Evolutionary conservation across 2,888 invertebrate species (phyloP), one percentile per base, ranked within the genome.

Genomic region (Leptarthrus brevirostris): DNA sequence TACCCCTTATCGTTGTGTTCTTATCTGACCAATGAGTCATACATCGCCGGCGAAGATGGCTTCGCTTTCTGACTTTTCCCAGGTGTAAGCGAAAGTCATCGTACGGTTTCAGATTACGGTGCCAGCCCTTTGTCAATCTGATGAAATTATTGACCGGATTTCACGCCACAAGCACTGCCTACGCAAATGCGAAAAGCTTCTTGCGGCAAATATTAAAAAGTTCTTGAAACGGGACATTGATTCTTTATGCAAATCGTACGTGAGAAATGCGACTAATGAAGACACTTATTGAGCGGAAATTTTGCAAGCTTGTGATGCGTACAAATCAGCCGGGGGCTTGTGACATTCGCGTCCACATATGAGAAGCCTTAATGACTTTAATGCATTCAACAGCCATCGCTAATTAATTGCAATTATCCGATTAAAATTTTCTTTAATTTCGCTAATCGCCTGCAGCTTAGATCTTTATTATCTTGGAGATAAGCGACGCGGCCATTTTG

Each of bases 11-110:
- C 61, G 24, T 12, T n/a, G n/a, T 24, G 34, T 61, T 61, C 22
- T 61, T 61, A 61, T 61, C 61, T 22, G 36, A 20, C 36, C 34
- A 61, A 61, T 61, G 61, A 61, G 36, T 61, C 61, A 61, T 61
- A 61, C 30, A 40, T 40, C n/a, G 26, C 36, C 61, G 30, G 20
- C 12, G 36, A 61, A 61, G 61, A 40, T 36, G 8, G 34, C 8
- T 40, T 40, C 12, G 8, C 36, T 61, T 40, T 30, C 30, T 18
- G 20, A 3, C 36, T n/a, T 8, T 6, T 30, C 24, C 56, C 61
- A 61, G 40, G 20, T 20, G 61, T 56, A 56, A 61, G 22, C 40
- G 61, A 40, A 61, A 61, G 61, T 61, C 61, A 40, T 40, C 61
- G 40, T 40, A 40, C 40, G 40, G 40, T 40, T 20, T 61, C 40